These are phyloP conservation scores for Maccullochella peelii DNA, from an alignment of 2,113 vertebrate genomes.

Conservation along the genomic window DNA sequence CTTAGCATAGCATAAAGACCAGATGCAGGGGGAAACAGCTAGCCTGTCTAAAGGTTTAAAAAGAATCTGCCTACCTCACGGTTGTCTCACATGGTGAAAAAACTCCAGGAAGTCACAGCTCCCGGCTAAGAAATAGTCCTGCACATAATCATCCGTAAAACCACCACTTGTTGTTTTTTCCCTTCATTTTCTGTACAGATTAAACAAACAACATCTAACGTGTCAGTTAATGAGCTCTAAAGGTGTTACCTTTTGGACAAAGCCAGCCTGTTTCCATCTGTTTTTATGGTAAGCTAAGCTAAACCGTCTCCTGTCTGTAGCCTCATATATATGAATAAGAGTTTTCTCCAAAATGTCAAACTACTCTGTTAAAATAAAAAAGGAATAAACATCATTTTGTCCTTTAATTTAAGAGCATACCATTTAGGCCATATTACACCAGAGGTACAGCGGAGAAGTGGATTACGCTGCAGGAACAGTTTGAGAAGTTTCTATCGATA, in stretches of 20 bases:
- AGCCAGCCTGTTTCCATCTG: background rate
- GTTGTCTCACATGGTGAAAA: background rate
- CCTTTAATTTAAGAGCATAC: background rate
- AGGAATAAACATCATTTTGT: too few relatives aligned
- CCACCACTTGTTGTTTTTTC: too few relatives aligned
- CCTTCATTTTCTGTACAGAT: too few relatives aligned
- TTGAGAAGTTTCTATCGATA: slow-evolving; percentile 11
- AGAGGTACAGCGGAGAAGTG: background rate
- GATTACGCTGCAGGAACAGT: background rate
- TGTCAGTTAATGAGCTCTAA: background rate
- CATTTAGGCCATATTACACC: background rate
- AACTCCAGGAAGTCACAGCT: too few relatives aligned
- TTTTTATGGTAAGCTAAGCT: background rate
- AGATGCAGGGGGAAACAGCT: background rate
- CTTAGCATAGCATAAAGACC: background rate
- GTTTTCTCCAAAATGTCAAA: background rate
- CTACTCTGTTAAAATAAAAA: too few relatives aligned
- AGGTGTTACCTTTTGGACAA: background rate
- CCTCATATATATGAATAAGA: background rate
- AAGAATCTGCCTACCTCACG: too few relatives aligned
- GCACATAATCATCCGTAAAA: too few relatives aligned
- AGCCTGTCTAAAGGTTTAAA: background rate
- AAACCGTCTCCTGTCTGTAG: background rate
- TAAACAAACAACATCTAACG: too few relatives aligned
- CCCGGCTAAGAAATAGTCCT: too few relatives aligned